phyloP scores from a whole-genome alignment of 2,888 invertebrate genomes.

The Smittia aterrima region DNA sequence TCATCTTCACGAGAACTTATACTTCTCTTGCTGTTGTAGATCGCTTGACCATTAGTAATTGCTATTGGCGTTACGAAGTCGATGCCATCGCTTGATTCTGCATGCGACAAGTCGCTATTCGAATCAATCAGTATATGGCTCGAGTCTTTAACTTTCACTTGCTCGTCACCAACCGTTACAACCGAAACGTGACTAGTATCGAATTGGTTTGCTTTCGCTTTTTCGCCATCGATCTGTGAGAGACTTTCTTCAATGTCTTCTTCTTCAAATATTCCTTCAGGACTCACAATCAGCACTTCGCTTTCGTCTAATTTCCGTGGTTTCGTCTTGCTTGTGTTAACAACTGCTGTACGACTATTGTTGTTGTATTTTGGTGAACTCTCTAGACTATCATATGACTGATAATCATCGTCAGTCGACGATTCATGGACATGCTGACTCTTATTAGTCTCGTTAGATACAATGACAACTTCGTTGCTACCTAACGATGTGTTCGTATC shows the following conservation, averaged over 20 bases:
- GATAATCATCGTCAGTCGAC: slow-evolving; percentile 73
- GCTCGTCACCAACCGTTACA: slow-evolving; percentile 80
- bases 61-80: slow-evolving; percentile 44
- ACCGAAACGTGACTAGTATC: slow-evolving; percentile 91
- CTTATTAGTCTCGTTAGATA: slow-evolving; percentile 74
- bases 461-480: slow-evolving; percentile 72
- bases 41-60: slow-evolving; percentile 57
- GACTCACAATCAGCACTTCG: slow-evolving; percentile 78
- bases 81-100: slow-evolving; percentile 43
- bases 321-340: slow-evolving; percentile 46
- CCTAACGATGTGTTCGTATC: slow-evolving; percentile 24
- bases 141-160: slow-evolving; percentile 65
- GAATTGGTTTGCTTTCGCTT: slow-evolving; percentile 52
- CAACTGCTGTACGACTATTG: slow-evolving; percentile 49
- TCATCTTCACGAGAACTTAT: slow-evolving; percentile 47
- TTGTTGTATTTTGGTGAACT: slow-evolving; percentile 53
- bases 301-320: slow-evolving; percentile 79
- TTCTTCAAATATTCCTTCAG: slow-evolving; percentile 61
- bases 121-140: slow-evolving; percentile 48
- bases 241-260: slow-evolving; percentile 57
- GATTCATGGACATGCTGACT: slow-evolving; percentile 65
- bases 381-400: slow-evolving; percentile 73
- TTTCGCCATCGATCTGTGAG: slow-evolving; percentile 49
- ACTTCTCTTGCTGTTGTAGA: slow-evolving; percentile 46
- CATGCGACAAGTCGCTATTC: slow-evolving; percentile 47